A percentile compares a stretch with the other conserved stretches of the same genome.
Conservation (phyloP, 2,888 invertebrate species). For the Metalampra italica region DNA sequence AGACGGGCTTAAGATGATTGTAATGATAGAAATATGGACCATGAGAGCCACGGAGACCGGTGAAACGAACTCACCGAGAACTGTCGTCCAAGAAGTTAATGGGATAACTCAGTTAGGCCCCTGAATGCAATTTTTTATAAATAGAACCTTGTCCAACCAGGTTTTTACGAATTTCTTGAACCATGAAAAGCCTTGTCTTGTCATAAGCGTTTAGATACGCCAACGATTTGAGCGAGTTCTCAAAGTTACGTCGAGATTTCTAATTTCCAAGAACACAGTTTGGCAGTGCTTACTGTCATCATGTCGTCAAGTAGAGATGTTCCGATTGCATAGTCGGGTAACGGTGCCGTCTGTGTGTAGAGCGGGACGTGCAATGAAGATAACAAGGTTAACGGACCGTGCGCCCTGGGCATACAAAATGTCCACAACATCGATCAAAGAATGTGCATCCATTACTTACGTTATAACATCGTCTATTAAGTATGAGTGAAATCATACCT, state of each 20-base stretch:
- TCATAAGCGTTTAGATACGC: too few relatives aligned
- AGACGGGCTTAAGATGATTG: too few relatives aligned
- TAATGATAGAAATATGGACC: too few relatives aligned
- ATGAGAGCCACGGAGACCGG: too few relatives aligned
- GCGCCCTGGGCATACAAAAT: conserved; percentile 47
- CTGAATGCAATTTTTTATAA: too few relatives aligned
- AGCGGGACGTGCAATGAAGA: conserved; percentile 43
- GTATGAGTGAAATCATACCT: conserved; percentile 5
- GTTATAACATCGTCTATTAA: conserved; percentile 7
- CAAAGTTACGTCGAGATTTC: not conserved
- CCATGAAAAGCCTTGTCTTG: too few relatives aligned
- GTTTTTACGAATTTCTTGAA: too few relatives aligned
- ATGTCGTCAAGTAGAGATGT: conserved; percentile 26
- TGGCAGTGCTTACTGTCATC: conserved; percentile 6
- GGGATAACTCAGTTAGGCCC: too few relatives aligned
- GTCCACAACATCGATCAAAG: conserved; percentile 27
- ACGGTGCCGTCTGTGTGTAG: conserved; percentile 41
- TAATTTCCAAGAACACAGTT: not conserved
- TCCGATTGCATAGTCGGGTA: conserved; percentile 44
- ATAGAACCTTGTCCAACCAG: too few relatives aligned
- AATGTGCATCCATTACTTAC: conserved; percentile 19
- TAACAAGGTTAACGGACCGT: conserved; percentile 62
- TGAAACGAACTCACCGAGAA: too few relatives aligned
- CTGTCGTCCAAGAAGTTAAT: too few relatives aligned
- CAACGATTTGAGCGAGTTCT: too few relatives aligned